phyloP scores from a whole-genome alignment of 2,113 vertebrate genomes.

The Nasalis larvatus region DNA sequence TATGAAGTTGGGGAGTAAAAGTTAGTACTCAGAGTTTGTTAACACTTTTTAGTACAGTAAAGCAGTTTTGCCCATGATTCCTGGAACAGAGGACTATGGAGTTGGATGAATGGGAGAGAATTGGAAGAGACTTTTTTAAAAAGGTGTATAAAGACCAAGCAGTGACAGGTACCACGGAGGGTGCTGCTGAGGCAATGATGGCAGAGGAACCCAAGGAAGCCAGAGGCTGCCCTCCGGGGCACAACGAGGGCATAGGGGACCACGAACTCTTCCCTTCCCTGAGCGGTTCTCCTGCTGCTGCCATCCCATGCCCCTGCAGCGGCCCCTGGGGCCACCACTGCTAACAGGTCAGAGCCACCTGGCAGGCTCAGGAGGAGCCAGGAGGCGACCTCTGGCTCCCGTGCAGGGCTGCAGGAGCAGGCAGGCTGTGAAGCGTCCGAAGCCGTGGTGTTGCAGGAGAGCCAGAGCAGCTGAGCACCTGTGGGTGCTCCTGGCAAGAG shows the following conservation, averaged over 20 bases:
- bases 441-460: background rate
- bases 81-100: no score
- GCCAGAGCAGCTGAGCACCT: conserved; percentile 78
- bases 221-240: conserved; percentile 45
- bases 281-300: background rate
- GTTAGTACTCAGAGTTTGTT: no score
- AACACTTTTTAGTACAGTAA: no score
- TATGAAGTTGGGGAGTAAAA: no score
- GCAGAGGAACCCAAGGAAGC: conserved; percentile 71
- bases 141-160: background rate
- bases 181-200: conserved; percentile 49
- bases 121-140: no score
- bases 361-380: background rate
- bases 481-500: conserved; percentile 84
- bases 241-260: conserved; percentile 18
- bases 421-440: background rate
- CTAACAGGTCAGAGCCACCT: background rate
- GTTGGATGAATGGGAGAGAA: no score
- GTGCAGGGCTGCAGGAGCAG: background rate
- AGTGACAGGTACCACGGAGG: background rate
- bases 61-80: no score
- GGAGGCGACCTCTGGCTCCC: background rate
- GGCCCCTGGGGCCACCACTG: background rate
- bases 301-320: background rate
- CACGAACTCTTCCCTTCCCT: background rate